These are phyloP conservation scores for Chondrosia reniformis DNA, from an alignment of 37 sponge, comb jelly and placozoan genomes.

Conservation along the genomic window DNA sequence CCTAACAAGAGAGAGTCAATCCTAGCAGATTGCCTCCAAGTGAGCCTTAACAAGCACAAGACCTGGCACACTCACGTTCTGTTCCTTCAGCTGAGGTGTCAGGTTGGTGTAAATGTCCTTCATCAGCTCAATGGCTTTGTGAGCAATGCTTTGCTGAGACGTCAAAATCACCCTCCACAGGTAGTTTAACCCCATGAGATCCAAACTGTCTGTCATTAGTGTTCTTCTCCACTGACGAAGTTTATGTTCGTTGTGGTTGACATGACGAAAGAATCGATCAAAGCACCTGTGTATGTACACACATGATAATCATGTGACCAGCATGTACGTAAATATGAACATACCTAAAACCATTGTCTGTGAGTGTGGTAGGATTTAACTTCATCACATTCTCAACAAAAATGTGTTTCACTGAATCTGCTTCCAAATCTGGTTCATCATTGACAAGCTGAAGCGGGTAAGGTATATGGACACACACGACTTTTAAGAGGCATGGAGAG, in stretches of 20 bases:
- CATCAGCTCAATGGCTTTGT: slow-evolving; percentile 85
- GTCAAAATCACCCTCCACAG: slow-evolving; percentile 82
- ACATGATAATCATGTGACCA: neutral
- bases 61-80: slow-evolving; percentile 61
- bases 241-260: slow-evolving; percentile 72
- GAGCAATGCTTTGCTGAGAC: slow-evolving; percentile 64
- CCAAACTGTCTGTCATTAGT: slow-evolving; percentile 70
- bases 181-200: slow-evolving; percentile 83
- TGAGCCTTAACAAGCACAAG: too few relatives aligned
- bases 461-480: neutral
- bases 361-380: slow-evolving; percentile 62
- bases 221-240: slow-evolving; percentile 53
- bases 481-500: neutral
- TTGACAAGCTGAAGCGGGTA: slow-evolving; percentile 52
- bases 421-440: slow-evolving; percentile 88
- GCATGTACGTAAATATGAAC: neutral
- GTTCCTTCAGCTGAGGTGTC: slow-evolving; percentile 58
- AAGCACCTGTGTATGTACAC: slow-evolving; percentile 76
- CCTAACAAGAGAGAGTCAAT: neutral
- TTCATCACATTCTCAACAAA: slow-evolving; percentile 78
- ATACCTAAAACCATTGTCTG: slow-evolving; percentile 79
- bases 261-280: slow-evolving; percentile 81
- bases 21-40: too few relatives aligned
- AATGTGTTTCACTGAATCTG: slow-evolving; percentile 66
- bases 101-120: slow-evolving; percentile 88